Evolutionary conservation across 30 jellyfish, hydroid and myxozoan genomes (phyloP).

Genomic region (Hydractinia echinata): DNA sequence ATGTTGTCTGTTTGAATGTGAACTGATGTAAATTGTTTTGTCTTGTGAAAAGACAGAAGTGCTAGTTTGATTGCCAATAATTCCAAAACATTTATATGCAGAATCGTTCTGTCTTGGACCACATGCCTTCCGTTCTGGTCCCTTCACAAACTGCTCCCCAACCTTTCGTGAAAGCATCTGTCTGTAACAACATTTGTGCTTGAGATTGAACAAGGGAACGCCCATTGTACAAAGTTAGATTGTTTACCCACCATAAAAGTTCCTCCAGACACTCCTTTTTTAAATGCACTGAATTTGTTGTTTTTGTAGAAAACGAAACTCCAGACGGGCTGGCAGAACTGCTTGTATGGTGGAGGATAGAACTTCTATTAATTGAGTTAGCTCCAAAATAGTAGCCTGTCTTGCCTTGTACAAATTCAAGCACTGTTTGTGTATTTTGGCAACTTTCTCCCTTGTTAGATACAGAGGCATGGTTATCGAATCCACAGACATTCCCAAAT

Average conservation of each 20-base stretch:
- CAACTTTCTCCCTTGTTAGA: background rate
- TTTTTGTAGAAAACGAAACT: background rate
- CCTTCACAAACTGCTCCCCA: background rate
- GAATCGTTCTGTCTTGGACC: background rate
- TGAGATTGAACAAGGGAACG: slow-evolving; percentile 5
- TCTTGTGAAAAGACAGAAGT: no score
- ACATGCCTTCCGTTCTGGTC: background rate
- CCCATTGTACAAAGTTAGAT: background rate
- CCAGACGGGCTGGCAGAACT: background rate
- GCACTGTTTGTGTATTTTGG: background rate
- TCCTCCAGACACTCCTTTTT: background rate
- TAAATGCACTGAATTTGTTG: background rate
- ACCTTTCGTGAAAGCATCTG: slow-evolving; percentile 10
- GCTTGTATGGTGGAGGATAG: slow-evolving; percentile 14
- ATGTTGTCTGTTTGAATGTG: no score
- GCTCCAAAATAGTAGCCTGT: background rate
- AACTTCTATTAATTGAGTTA: background rate
- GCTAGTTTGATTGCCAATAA: no score
- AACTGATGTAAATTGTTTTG: no score
- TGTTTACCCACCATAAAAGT: slow-evolving; percentile 17
- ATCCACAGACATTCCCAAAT: slow-evolving; percentile 15
- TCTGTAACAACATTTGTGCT: background rate
- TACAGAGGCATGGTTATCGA: background rate
- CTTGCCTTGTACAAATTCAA: background rate
- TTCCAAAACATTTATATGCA: background rate